Evolutionary conservation across 1,140 invertebrate genomes (phyloP), one percentile per base, ranked within the genome.

Genomic region (Aphaenogaster ashmeadi): DNA sequence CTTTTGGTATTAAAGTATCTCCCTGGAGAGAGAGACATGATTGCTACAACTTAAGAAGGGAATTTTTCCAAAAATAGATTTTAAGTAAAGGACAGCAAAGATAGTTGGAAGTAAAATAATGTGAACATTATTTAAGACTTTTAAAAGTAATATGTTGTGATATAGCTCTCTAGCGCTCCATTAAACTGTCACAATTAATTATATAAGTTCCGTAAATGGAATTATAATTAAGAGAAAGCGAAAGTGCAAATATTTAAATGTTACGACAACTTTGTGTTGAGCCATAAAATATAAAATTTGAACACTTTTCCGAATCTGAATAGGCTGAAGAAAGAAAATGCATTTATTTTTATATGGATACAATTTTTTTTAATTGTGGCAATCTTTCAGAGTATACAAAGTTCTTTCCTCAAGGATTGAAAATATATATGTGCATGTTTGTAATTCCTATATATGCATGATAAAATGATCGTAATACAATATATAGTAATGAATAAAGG

Each of bases 231-330:
- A 52, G 9, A 5, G 18, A 54, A 41, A 15, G n/a, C n/a, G 8
- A 13, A 27, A 75, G 2, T 58, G 27, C 27, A 56, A 38, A 56
- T 56, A 75, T 56, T 56, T 56, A 56, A 41, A 44, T 9, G 18
- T 21, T 44, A 47, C 21, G 11, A 38, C 44, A 33, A 5, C n/a
- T 58, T 21, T 27, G 1, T 38, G 9, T 74, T 74, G 27, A 75
- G 36, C n/a, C 11, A 9, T 33, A 27, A 74, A 74, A 75, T 56
- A 56, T 75, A 41, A 27, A 75, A 58, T 75, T 56, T 54, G 11
- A 54, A 21, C 18, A n/a, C 5, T 36, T 38, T 56, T 21, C 3
- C 2, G 9, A 52, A 2, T 7, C 15, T 18, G 27, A 5, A 44
- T 18, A 15, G 9, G 9, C 3, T 66, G 2, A 41, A 41, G 3